Percentiles rank a stretch among this genome's conserved stretches.
phyloP scores from a whole-genome alignment of 2,797 vertebrate species.

The Diglossa cyanea region DNA sequence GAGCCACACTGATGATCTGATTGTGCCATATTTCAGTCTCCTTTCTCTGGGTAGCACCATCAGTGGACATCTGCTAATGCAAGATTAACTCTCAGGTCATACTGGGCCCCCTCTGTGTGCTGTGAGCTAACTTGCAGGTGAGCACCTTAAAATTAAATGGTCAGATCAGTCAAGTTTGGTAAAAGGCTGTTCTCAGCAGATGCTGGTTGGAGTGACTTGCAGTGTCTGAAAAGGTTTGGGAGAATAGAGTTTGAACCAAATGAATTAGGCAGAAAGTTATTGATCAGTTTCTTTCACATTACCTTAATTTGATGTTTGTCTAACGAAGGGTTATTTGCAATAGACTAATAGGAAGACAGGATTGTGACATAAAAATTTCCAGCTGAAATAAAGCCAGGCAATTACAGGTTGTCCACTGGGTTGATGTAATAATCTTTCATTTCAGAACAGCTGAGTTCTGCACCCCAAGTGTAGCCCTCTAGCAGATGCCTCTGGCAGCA shows the following conservation, averaged over 20 bases:
- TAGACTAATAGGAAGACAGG: background rate
- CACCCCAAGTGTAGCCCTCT: background rate
- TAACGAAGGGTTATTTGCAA: background rate
- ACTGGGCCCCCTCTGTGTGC: no score
- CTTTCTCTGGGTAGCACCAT: background rate
- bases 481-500: constrained; percentile 1
- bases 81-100: background rate
- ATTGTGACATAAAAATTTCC: background rate
- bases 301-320: background rate
- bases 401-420: background rate
- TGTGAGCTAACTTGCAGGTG: background rate
- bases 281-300: background rate
- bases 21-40: background rate
- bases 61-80: background rate
- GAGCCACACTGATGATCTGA: background rate
- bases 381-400: background rate
- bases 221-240: background rate
- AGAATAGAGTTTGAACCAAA: background rate
- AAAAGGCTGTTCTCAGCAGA: background rate
- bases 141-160: background rate
- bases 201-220: background rate
- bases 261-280: background rate
- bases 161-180: background rate
- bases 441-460: constrained; percentile 8
- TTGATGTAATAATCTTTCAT: background rate